Conservation (phyloP, 2,797 vertebrate species). For the Amblyraja radiata region DNA sequence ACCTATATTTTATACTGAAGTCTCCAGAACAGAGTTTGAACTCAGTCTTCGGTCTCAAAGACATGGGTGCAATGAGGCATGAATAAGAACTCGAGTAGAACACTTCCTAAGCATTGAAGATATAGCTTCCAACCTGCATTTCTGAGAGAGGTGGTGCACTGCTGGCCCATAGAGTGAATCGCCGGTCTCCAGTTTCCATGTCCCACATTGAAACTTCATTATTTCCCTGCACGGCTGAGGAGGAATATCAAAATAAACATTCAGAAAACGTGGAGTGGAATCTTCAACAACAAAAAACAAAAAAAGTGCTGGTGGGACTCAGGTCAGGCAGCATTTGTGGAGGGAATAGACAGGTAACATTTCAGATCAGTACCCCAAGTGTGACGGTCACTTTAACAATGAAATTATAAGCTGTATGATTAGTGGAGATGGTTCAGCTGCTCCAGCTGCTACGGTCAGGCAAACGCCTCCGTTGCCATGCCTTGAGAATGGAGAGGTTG, state of each 20-base stretch:
- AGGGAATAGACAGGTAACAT: too few species aligned
- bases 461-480: too few species aligned
- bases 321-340: too few species aligned
- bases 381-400: background rate
- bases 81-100: background rate
- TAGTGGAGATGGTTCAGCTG: background rate
- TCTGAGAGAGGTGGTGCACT: slow-evolving; percentile 88
- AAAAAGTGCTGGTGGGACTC: too few species aligned
- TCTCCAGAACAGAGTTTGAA: too few species aligned
- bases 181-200: slow-evolving; percentile 93
- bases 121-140: slow-evolving; percentile 70
- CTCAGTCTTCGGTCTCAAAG: background rate
- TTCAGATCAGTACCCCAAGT: too few species aligned
- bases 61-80: background rate
- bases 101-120: background rate
- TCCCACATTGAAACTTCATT: slow-evolving; percentile 99
- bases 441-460: too few species aligned
- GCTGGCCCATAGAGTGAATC: slow-evolving; percentile 92
- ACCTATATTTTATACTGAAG: too few species aligned
- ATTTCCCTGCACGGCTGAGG: slow-evolving; percentile 86
- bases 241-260: background rate
- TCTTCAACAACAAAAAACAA: too few species aligned
- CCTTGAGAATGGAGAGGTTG: too few species aligned
- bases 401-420: background rate
- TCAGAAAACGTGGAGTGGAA: background rate